Evolutionary conservation across 2,797 vertebrate species (phyloP), one percentile per base, ranked within the genome.

Genomic region (Mallotus villosus): DNA sequence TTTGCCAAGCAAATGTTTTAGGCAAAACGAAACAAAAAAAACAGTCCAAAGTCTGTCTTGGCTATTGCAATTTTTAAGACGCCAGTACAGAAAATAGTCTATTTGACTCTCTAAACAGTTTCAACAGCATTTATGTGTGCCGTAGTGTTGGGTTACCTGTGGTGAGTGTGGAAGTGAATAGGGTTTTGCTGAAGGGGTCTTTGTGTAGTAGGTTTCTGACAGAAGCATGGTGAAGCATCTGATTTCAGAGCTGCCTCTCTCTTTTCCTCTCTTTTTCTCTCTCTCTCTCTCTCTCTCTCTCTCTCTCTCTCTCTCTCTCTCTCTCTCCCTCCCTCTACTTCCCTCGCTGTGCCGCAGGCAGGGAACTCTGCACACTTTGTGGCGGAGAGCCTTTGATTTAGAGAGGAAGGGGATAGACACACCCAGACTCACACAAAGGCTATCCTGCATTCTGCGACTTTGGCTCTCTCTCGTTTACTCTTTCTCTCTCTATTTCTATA

Each of bases 321-420:
- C 41, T 46, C 12, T 46, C 41, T 14, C 17, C n/a, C 60, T 68
- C 51, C 64, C 78, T 84, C 81, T 78, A 88, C 85, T 80, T 72
- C 80, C 92, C 85, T 91, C 84, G 82, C 80, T 74, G 87, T n/a
- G 51, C 51, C 51, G 17, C 51, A 37, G 53, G 53, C 67, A 14
- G 46, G 76, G 86, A 80, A 86, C 81, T 85, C 76, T 55, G 66
- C 70, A 46, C 76, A 88, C 89, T 90, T 90, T 91, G 84, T 92
- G 89, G 86, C 88, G 80, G 83, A 69, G 53, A 67, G 78, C 72
- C 88, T 92, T 92, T 92, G 89, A 91, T 90, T 87, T 86, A 70
- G 81, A 72, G 80, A 91, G 90, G 89, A 90, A 89, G 87, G 89
- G 87, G 84, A 82, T 75, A 70, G 65, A 74, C 88, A 88, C 88